These are phyloP conservation scores for Catostomus latipinnis DNA, from an alignment of 2,797 vertebrate species.

Conservation along the genomic window DNA sequence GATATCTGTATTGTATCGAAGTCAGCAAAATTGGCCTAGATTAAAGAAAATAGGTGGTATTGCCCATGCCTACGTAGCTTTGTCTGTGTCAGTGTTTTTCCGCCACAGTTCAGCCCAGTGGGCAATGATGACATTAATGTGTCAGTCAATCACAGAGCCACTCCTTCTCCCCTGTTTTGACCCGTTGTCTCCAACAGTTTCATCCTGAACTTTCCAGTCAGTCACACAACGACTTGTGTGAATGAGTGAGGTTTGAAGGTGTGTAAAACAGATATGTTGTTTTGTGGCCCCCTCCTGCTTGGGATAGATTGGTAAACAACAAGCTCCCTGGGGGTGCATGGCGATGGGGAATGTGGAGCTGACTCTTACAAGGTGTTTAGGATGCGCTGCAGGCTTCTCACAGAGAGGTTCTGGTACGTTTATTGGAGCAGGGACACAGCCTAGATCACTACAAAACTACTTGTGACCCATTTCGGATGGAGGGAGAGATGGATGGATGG, in stretches of 20 bases:
- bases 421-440: neutral
- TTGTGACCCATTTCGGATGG: neutral
- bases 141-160: constrained; percentile 38
- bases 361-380: constrained; percentile 73
- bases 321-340: constrained; percentile 42
- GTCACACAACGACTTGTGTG: constrained; percentile 34
- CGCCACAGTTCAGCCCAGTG: constrained; percentile 17
- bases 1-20: no score
- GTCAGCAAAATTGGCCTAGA: no score
- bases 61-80: neutral
- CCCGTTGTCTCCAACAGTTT: constrained; percentile 32
- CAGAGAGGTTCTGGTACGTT: constrained; percentile 21
- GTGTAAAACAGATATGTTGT: constrained; percentile 58
- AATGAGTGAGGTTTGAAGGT: constrained; percentile 28
- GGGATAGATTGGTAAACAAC: constrained; percentile 65
- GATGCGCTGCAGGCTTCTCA: constrained; percentile 65
- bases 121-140: constrained; percentile 13
- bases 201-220: constrained; percentile 36
- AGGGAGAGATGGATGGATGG: neutral
- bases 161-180: constrained; percentile 32
- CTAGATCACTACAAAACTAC: neutral
- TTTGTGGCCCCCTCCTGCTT: constrained; percentile 71
- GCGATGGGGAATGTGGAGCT: constrained; percentile 55
- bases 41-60: no score
- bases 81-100: neutral